These are phyloP conservation scores for Stichodactyla helianthus DNA, from an alignment of 64 coral and sea anemone species.

Conservation along the genomic window DNA sequence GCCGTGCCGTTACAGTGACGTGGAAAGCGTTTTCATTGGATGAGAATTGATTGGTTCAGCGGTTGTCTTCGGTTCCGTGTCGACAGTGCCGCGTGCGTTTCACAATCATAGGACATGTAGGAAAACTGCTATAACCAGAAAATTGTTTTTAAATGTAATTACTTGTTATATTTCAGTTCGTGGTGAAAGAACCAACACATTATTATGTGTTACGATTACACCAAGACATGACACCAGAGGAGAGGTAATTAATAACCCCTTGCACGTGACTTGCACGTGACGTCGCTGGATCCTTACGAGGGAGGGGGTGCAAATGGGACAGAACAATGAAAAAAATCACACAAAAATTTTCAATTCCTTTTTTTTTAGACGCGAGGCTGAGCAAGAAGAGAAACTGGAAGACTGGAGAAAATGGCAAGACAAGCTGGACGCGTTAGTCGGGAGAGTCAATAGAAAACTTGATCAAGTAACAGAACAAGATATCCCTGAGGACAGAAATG, in stretches of 20 bases:
- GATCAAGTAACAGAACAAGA: not conserved
- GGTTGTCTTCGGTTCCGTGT: not conserved
- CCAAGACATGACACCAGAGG: constrained; percentile 17
- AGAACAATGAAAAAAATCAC: too few relatives aligned
- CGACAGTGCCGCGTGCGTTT: too few relatives aligned
- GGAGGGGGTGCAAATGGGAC: not conserved
- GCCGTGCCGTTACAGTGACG: too few relatives aligned
- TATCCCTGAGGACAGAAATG: not conserved
- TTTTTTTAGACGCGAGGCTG: not conserved
- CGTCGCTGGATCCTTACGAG: too few relatives aligned
- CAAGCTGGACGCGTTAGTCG: not conserved
- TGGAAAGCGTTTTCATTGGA: too few relatives aligned
- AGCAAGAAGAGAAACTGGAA: constrained; percentile 2
- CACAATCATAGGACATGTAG: too few relatives aligned
- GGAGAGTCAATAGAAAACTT: not conserved
- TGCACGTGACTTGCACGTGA: not conserved
- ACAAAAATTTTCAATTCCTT: not conserved
- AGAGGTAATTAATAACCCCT: not conserved
- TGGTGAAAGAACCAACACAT: not conserved
- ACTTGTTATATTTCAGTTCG: not conserved
- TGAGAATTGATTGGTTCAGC: too few relatives aligned
- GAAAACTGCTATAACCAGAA: not conserved
- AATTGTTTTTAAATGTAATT: not conserved
- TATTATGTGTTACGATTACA: not conserved
- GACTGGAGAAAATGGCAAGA: constrained; percentile 26